Base-by-base conservation (phyloP, 2,888 invertebrate species). In the Halocaridina rubra region DNA sequence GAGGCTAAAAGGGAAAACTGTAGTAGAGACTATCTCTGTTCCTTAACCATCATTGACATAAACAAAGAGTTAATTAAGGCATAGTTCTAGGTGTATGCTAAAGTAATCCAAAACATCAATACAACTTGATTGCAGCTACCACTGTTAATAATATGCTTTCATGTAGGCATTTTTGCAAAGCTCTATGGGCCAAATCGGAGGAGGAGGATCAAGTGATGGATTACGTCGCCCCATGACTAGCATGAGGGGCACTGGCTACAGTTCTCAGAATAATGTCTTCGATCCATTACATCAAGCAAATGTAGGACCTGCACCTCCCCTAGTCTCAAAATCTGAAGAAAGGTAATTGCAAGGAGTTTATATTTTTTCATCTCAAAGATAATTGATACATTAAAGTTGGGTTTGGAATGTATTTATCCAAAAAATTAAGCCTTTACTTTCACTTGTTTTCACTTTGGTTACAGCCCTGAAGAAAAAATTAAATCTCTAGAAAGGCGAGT, bases 231-330 rank as follows among this genome's bases (percentile, higher is more conserved):
- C 99, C 0, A 98, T 99, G 93, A 99, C 99, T 2, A 98, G 99
- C 1, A 97, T 99, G 57, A 93, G 97, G 82, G 98, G 97, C 8
- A 98, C 97, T 30, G 99, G 99, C 0, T 99, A 97, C 91, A 97
- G 97, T 3, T 97, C 97, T 1, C 90, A 93, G 91, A 89, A 93
- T 67, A 90, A 90, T 67, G 90, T 90, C 19, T 95, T 96, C 90
- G 95, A 97, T 90, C 96, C 96, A 4, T 91, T 97, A 85, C 94
- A 95, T 89, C 95, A 95, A 88, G 93, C 93, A 27, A 91, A 91
- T 0, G 92, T 92, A 88, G 91, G 91, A 19, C 91, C 92, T 71
- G 93, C 92, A 84, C 94, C 93, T 72, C 93, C 94, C 7, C 92
- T 94, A 74, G 95, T 95, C 90, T 93, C 93, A 78, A 95, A 94